Evolutionary conservation across 2,113 vertebrate species (phyloP), one percentile per base, ranked within the genome.

Genomic region (Nibea albiflora): DNA sequence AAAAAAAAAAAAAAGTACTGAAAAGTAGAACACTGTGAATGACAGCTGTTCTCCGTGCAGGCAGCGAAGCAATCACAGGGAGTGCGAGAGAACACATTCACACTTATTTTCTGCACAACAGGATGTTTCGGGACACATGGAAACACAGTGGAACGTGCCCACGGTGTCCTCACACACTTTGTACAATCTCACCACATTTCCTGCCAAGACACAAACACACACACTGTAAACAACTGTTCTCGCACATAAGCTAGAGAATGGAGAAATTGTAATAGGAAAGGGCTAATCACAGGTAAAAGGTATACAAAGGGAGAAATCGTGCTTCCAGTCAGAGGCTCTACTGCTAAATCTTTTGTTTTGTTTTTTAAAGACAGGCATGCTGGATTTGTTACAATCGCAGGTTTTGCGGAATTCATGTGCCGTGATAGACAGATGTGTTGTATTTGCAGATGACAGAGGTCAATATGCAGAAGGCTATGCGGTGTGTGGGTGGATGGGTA

Each of bases 71-170:
- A 67, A 61, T 87, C 88, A 84, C 74, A 49, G 81, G 52, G 86
- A 80, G 88, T 60, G 82, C 7, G 71, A 79, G 83, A 60, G 84
- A 73, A 85, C 76, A 73, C 76, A 31, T 82, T 90, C 80, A 77
- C 86, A 79, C 87, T 88, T 78, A 90, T 91, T 90, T 90, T 87
- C 89, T 72, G 63, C 89, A 61, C 91, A 69, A 83, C 87, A 60
- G 89, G 91, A 92, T 64, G 54, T 83, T 84, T 74, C 72, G 76
- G 80, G 87, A 91, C 88, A 89, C 83, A 75, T 42, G 39, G 46
- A 86, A 88, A 86, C 56, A 73, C 76, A 85, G 84, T 69, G 49
- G 66, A 85, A 64, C 28, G 3, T 16, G 58, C 81, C 54, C 44
- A 56, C 70, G 22, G 77, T 72, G 82, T 81, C 75, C 69, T 80